These are phyloP conservation scores for Muraenolepis orangiensis DNA, from an alignment of 2,797 vertebrate species.

Conservation along the genomic window DNA sequence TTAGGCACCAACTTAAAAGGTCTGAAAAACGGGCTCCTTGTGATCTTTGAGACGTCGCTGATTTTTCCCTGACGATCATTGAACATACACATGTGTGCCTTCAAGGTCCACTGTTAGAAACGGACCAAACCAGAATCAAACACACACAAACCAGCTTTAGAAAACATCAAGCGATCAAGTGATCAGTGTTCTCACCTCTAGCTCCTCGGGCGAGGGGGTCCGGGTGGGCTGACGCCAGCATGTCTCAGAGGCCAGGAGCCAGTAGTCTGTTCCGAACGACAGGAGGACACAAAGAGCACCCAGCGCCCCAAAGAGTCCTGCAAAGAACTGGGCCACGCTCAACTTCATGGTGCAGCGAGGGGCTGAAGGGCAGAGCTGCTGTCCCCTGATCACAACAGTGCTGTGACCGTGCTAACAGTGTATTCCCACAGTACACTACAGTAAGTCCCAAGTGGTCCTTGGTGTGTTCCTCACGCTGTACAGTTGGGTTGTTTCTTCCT, in stretches of 20 bases:
- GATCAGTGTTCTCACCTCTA: slow-evolving; percentile 61
- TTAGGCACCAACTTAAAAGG: neutral
- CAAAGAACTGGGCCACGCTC: slow-evolving; percentile 89
- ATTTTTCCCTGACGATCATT: neutral
- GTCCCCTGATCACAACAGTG: neutral
- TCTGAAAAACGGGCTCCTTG: no score
- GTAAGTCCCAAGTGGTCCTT: slow-evolving; percentile 31
- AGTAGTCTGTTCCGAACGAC: slow-evolving; percentile 96
- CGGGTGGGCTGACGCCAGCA: slow-evolving; percentile 57
- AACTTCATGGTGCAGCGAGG: slow-evolving; percentile 83
- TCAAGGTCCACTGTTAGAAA: neutral
- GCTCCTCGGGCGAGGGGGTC: slow-evolving; percentile 3
- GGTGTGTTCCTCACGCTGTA: slow-evolving; percentile 3
- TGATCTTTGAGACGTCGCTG: no score
- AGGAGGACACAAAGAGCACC: slow-evolving; percentile 86
- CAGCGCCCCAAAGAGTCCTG: slow-evolving; percentile 89
- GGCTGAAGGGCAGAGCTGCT: slow-evolving; percentile 11
- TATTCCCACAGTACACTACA: neutral
- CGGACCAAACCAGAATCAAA: neutral
- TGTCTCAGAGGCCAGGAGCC: slow-evolving; percentile 88
- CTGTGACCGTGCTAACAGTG: no score
- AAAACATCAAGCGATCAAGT: no score
- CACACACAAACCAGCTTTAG: neutral
- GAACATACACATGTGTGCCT: neutral
- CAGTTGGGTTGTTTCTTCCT: slow-evolving; percentile 25